phyloP scores from a whole-genome alignment of 2,797 vertebrate species.

The Sebastes hubbsi region DNA sequence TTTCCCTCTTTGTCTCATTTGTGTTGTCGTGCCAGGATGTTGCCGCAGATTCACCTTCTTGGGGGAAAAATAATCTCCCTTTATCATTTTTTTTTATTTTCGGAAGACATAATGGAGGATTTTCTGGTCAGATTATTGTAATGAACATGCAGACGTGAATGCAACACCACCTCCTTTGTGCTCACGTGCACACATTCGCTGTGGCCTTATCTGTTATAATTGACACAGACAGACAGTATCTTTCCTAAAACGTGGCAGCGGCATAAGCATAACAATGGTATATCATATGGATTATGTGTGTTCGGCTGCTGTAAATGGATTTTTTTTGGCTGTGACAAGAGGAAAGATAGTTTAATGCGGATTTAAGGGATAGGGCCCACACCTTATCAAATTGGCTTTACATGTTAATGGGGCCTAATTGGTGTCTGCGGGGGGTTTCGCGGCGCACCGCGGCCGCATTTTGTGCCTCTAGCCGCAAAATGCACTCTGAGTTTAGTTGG shows the following conservation, averaged over 20 bases:
- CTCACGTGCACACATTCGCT: conserved; percentile 36
- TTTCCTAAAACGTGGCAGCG: conserved; percentile 69
- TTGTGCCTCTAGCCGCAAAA: conserved; percentile 73
- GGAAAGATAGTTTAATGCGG: conserved; percentile 81
- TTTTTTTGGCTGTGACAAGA: conserved; percentile 74
- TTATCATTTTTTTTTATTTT: conserved; percentile 29
- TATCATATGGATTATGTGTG: conserved; percentile 85
- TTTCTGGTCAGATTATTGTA: conserved; percentile 67
- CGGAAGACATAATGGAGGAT: conserved; percentile 48
- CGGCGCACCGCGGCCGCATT: conserved; percentile 60
- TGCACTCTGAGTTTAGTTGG: conserved; percentile 78
- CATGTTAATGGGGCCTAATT: conserved; percentile 89
- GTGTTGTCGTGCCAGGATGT: conserved; percentile 39
- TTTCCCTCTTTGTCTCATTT: conserved; percentile 57
- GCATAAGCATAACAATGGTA: conserved; percentile 80
- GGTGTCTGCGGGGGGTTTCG: conserved; percentile 81
- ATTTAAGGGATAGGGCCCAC: conserved; percentile 81
- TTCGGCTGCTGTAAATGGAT: conserved; percentile 79
- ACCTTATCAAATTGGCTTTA: conserved; percentile 90
- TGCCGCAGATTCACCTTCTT: conserved; percentile 49
- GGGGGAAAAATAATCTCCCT: conserved; percentile 23
- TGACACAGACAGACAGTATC: conserved; percentile 73
- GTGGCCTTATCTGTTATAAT: conserved; percentile 68
- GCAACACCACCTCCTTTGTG: conserved; percentile 61
- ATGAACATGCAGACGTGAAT: conserved; percentile 51